These are phyloP conservation scores for Loris lydekkerianus DNA, from an alignment of 2,797 vertebrate genomes.

Conservation along the genomic window DNA sequence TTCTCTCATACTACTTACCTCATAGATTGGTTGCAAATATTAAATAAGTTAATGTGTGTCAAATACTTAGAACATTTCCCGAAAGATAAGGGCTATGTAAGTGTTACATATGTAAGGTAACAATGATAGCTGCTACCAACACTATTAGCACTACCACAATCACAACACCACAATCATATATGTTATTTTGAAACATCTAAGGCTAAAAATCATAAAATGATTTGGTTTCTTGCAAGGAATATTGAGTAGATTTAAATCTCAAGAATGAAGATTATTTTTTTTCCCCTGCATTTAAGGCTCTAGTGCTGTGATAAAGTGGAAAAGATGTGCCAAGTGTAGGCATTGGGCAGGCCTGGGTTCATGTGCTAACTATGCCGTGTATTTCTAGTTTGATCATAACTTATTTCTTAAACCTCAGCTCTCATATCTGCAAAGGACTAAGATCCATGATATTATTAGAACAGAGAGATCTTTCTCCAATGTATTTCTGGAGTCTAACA, in stretches of 20 bases:
- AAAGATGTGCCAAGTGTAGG: neutral
- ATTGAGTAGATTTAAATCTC: constrained; percentile 27
- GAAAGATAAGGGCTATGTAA: neutral
- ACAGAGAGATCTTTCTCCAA: neutral
- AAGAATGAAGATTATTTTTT: neutral
- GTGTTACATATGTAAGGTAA: constrained; percentile 3
- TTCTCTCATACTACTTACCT: neutral
- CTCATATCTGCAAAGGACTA: neutral
- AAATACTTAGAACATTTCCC: constrained; percentile 32
- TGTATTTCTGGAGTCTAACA: neutral
- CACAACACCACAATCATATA: neutral
- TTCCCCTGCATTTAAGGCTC: neutral
- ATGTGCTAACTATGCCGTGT: neutral
- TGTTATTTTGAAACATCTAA: constrained; percentile 27
- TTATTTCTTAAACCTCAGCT: neutral
- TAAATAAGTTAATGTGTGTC: constrained; percentile 21
- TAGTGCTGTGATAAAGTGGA: neutral
- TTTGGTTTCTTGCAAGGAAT: neutral
- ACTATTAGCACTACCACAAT: neutral
- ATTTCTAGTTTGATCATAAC: constrained; percentile 32
- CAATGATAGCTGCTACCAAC: neutral
- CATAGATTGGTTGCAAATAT: neutral
- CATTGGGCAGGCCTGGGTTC: neutral
- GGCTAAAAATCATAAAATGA: neutral
- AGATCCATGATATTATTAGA: neutral